Evolutionary conservation across 1,140 invertebrate genomes (phyloP).

Genomic region (Neodiprion lecontei): DNA sequence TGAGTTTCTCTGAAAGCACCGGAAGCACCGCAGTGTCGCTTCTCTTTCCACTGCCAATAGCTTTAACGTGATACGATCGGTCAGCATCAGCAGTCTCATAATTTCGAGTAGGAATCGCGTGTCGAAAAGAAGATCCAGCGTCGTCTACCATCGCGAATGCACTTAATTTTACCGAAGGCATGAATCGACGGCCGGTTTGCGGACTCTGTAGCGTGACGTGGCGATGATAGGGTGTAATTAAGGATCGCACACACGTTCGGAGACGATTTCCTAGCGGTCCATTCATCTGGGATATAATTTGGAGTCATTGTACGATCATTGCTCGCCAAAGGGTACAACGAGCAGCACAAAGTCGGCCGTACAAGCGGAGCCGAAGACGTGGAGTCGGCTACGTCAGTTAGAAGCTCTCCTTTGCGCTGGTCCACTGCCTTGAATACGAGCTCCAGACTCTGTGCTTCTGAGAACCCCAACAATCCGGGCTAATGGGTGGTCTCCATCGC

Average conservation of each 20-base stretch:
- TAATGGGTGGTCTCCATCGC: slow-evolving; percentile 25
- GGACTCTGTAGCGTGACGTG: background rate
- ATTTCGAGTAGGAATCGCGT: background rate
- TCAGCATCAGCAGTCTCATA: too few species aligned
- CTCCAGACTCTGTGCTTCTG: slow-evolving; percentile 19
- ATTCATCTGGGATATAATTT: slow-evolving; percentile 1
- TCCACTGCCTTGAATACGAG: background rate
- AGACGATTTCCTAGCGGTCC: slow-evolving; percentile 15
- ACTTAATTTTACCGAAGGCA: background rate
- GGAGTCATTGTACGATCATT: slow-evolving; percentile 15
- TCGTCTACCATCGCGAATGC: background rate
- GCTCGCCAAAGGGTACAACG: background rate
- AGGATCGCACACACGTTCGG: background rate
- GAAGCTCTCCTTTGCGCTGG: too few species aligned
- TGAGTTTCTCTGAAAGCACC: too few species aligned
- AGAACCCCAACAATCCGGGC: slow-evolving; percentile 26
- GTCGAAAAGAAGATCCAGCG: background rate
- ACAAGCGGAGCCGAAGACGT: too few species aligned
- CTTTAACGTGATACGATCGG: too few species aligned
- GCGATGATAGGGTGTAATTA: slow-evolving; percentile 9
- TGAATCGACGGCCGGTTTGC: background rate
- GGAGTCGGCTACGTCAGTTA: too few species aligned
- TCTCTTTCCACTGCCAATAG: too few species aligned
- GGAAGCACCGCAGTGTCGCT: too few species aligned
- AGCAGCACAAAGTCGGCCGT: background rate